Conservation (phyloP, 2,797 vertebrate species). For the Lemur catta region DNA sequence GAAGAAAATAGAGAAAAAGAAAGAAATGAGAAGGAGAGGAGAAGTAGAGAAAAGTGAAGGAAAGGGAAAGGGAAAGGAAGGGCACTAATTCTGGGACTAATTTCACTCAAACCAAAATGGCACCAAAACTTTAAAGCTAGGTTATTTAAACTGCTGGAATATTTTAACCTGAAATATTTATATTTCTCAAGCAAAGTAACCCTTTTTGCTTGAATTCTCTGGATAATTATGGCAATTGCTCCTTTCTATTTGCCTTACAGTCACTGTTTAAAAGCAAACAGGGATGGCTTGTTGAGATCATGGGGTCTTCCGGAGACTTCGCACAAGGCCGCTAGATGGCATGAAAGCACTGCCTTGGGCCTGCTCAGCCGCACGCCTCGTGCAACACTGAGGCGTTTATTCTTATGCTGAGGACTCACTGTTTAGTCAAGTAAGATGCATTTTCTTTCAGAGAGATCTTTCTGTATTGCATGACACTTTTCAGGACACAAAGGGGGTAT, state of each 20-base stretch:
- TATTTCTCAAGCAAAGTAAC: not conserved
- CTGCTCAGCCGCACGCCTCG: not conserved
- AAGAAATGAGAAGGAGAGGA: not conserved
- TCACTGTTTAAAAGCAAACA: not conserved
- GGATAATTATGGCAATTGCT: not conserved
- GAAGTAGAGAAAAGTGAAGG: too few relatives aligned
- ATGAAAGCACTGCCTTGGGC: slow-evolving; percentile 69
- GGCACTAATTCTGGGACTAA: not conserved
- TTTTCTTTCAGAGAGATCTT: slow-evolving; percentile 70
- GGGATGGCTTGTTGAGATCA: not conserved
- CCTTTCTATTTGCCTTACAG: not conserved
- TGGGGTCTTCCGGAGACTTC: not conserved
- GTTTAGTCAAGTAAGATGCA: slow-evolving; percentile 66
- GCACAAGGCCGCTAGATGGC: slow-evolving; percentile 81
- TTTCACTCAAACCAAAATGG: not conserved
- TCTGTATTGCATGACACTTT: slow-evolving; percentile 45
- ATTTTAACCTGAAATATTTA: not conserved
- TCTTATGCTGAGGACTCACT: slow-evolving; percentile 58
- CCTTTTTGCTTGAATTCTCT: not conserved
- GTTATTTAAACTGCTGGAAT: not conserved
- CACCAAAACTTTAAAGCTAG: not conserved
- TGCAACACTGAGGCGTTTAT: not conserved
- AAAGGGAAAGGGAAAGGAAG: not conserved
- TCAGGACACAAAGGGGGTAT: slow-evolving; percentile 47
- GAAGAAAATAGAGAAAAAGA: not conserved